Evolutionary conservation across 1,140 invertebrate genomes (phyloP).

Genomic region (Heliconius congener): DNA sequence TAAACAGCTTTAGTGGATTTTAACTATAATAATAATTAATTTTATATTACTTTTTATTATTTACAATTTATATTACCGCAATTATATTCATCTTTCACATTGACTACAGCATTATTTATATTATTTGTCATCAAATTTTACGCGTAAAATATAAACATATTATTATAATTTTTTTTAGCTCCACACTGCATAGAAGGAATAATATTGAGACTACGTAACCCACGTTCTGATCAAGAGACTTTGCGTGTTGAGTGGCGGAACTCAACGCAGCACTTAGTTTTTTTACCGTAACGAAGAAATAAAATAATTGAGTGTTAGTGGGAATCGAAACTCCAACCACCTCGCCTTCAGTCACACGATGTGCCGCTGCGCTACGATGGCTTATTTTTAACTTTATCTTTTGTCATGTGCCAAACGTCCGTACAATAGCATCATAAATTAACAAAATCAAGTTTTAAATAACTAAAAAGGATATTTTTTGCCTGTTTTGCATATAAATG

Average conservation of each 20-base stretch:
- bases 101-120: too few species aligned
- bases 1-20: too few species aligned
- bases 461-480: conserved; percentile 9
- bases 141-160: too few species aligned
- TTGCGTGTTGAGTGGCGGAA: background rate
- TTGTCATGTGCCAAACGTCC: background rate
- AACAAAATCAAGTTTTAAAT: background rate
- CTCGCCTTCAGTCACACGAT: background rate
- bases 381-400: background rate
- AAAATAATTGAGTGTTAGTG: background rate
- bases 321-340: background rate
- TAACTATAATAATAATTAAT: too few species aligned
- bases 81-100: too few species aligned
- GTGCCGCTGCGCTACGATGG: too few species aligned
- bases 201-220: too few species aligned
- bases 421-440: conserved; percentile 4
- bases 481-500: conserved; percentile 35
- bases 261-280: background rate
- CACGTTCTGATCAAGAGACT: background rate
- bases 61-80: too few species aligned
- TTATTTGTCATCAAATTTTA: too few species aligned
- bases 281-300: too few species aligned
- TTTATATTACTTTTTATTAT: too few species aligned
- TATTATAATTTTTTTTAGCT: background rate
- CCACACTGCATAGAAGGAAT: background rate